Percentiles rank a stretch among this genome's conserved stretches.
Conservation (phyloP, 2,113 vertebrate genomes). For the Macrotis lagotis region DNA sequence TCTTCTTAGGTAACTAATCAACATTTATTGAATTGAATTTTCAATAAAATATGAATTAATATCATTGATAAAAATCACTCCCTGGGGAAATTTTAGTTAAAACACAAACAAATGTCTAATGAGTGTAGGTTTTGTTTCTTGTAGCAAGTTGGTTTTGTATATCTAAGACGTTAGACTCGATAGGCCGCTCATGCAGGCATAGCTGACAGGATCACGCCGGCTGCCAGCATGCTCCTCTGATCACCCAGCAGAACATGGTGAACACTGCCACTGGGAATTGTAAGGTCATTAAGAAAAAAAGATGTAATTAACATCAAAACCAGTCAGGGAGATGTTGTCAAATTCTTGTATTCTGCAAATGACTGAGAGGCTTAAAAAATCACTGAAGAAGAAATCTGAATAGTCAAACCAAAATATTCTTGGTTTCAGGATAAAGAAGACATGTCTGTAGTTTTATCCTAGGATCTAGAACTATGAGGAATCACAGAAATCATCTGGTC, state of each 20-base stretch:
- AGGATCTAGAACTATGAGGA: neutral
- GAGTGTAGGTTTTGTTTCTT: neutral
- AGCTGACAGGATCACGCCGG: slow-evolving; percentile 16
- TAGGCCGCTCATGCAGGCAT: slow-evolving; percentile 26
- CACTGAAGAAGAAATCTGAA: slow-evolving; percentile 54
- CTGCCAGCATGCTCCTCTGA: slow-evolving; percentile 29
- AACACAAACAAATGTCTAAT: neutral
- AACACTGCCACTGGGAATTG: neutral
- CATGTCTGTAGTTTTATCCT: neutral
- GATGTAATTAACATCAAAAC: slow-evolving; percentile 61
- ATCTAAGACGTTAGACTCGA: slow-evolving; percentile 7
- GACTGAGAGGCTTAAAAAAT: slow-evolving; percentile 40
- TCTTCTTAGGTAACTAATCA: neutral
- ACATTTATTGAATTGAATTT: neutral
- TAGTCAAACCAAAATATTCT: slow-evolving; percentile 35
- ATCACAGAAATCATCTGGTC: neutral
- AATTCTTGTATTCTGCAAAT: slow-evolving; percentile 60
- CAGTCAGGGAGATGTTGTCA: slow-evolving; percentile 47
- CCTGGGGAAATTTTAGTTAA: neutral
- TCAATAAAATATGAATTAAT: slow-evolving; percentile 54
- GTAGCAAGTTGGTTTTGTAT: neutral
- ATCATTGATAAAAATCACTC: neutral
- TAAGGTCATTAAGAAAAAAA: slow-evolving; percentile 56
- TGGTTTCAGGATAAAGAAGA: slow-evolving; percentile 49
- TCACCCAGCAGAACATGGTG: slow-evolving; percentile 34